A percentile compares a stretch with the other conserved stretches of the same genome.
These are phyloP conservation scores for Acipenser oxyrinchus DNA, from an alignment of 2,797 vertebrate species.

Conservation along the genomic window DNA sequence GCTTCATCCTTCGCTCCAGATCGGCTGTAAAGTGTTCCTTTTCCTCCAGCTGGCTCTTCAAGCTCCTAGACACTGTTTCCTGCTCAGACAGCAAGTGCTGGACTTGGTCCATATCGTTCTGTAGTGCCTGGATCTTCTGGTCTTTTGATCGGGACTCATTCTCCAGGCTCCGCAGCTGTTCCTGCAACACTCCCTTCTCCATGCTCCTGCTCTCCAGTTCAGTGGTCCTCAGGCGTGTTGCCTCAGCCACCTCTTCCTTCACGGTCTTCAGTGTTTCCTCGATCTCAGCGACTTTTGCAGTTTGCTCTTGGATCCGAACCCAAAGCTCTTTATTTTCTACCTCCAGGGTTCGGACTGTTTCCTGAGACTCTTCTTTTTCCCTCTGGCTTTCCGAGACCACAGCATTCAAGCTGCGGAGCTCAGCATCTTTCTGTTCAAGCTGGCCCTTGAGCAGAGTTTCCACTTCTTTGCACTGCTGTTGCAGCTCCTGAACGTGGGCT, in stretches of 20 bases:
- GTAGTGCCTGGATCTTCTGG: slow-evolving; percentile 65
- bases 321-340: slow-evolving; percentile 59
- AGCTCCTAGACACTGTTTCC: slow-evolving; percentile 49
- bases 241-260: slow-evolving; percentile 46
- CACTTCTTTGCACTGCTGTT: slow-evolving; percentile 62
- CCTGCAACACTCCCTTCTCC: slow-evolving; percentile 59
- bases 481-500: slow-evolving; percentile 62
- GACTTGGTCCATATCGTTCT: slow-evolving; percentile 63
- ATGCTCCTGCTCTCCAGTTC: slow-evolving; percentile 45
- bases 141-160: slow-evolving; percentile 67
- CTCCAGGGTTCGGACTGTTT: slow-evolving; percentile 41
- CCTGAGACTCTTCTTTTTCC: slow-evolving; percentile 49
- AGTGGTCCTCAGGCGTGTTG: slow-evolving; percentile 51
- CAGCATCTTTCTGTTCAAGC: slow-evolving; percentile 37
- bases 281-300: too few relatives aligned
- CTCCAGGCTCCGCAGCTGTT: slow-evolving; percentile 71
- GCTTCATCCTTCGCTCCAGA: slow-evolving; percentile 49
- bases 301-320: slow-evolving; percentile 37
- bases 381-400: slow-evolving; percentile 55
- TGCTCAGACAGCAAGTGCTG: slow-evolving; percentile 60
- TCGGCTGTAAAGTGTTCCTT: slow-evolving; percentile 52
- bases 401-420: slow-evolving; percentile 63
- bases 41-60: slow-evolving; percentile 64
- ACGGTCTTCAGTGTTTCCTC: slow-evolving; percentile 54
- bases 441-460: slow-evolving; percentile 27